Evolutionary conservation across 2,888 invertebrate species (phyloP), one percentile per base, ranked within the genome.

Genomic region (Pediacus dermestoides): DNA sequence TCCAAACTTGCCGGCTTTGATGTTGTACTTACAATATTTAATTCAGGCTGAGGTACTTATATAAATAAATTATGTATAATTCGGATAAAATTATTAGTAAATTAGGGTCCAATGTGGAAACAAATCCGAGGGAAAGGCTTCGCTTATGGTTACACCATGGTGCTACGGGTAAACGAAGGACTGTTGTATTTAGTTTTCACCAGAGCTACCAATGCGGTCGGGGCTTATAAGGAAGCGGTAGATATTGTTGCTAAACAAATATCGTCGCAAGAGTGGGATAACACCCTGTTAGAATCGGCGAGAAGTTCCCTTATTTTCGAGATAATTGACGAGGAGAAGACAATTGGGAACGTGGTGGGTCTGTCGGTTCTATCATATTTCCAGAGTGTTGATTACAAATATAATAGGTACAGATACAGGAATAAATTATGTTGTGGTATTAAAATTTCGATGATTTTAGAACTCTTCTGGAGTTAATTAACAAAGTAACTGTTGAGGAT

Each of bases 221-320:
- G 77, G 22, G 90, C 92, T 0, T 93, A 87, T 68, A 80, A 77
- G 56, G 85, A 87, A 70, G 80, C 87, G 1, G 80, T 80, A 63
- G 70, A 75, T 16, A 86, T 91, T 44, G 71, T 90, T 59, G 83
- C 82, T 58, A 73, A 74, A 36, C 83, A 81, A 57, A 61, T 86
- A 15, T 65, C 70, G 2, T 76, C 77, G 0, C 72, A 75, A 16
- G 73, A 76, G 34, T 87, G 90, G 77, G 85, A 88, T 41, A 71
- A 75, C 6, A 78, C 83, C 25, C 72, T 91, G 40, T 77, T 91
- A 54, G 87, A 85, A 53, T 85, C 90, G 0, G 91, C 91, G 0
- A 85, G 82, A 59, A 87, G 89, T 61, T 88, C 90, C 9, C 74
- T 89, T n/a, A 80, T 92, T 45, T 94, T 85, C 68, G 86, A 90